A percentile compares a stretch with the other conserved stretches of the same genome.
Evolutionary conservation across 2,113 vertebrate species (phyloP).

Genomic region (Cyanoderma ruficeps): DNA sequence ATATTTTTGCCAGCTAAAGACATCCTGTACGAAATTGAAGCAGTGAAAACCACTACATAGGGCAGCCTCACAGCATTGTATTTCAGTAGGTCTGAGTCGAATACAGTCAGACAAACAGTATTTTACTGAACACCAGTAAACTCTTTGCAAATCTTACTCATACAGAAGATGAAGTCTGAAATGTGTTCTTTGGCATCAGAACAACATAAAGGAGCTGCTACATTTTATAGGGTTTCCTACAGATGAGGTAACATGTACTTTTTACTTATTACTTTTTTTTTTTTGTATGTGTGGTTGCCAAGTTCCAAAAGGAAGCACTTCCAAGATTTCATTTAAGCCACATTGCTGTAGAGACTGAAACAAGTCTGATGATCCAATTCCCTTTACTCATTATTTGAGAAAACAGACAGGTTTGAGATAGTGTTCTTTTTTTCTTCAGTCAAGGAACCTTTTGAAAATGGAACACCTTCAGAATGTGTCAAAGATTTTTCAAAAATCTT

Average conservation of each 20-base stretch:
- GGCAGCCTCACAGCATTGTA: not conserved
- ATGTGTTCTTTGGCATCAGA: slow-evolving; percentile 18
- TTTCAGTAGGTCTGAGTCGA: not conserved
- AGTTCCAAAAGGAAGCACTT: not conserved
- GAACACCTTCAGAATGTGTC: not conserved
- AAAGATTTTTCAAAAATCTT: not conserved
- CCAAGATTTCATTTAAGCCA: not conserved
- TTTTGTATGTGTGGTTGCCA: not conserved
- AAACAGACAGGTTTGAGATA: slow-evolving; percentile 1
- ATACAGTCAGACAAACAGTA: not conserved
- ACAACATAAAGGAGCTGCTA: not conserved
- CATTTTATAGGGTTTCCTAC: slow-evolving; percentile 24
- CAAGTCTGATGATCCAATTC: not conserved
- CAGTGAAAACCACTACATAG: not conserved
- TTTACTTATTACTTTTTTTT: not conserved
- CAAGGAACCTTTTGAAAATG: not conserved
- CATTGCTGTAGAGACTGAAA: not conserved
- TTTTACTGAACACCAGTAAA: slow-evolving; percentile 31
- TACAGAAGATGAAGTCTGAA: slow-evolving; percentile 26
- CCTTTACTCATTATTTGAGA: slow-evolving; percentile 5
- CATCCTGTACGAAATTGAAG: not conserved
- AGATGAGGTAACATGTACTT: slow-evolving; percentile 25
- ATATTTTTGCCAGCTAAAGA: not conserved
- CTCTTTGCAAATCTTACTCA: not conserved
- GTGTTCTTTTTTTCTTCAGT: not conserved